Conservation (phyloP, 2,888 invertebrate species). For the Epiblema foenella region DNA sequence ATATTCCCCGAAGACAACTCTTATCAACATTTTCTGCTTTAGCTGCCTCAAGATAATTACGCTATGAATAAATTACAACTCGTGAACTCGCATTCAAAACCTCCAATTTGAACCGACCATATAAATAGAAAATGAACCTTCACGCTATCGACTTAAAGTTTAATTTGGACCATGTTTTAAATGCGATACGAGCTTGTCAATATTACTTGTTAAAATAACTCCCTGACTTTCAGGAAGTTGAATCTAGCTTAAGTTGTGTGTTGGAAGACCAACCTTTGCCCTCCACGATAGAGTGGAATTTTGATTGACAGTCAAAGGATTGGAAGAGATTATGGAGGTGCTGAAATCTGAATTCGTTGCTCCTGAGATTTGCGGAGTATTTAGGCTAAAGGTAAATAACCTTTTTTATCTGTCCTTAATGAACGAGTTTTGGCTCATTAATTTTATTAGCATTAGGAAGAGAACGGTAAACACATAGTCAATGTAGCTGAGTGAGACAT, state of each 20-base stretch:
- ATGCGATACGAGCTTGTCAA: neutral
- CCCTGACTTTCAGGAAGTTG: neutral
- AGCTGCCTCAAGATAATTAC: conserved; percentile 60
- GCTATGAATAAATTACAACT: conserved; percentile 66
- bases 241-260: neutral
- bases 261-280: neutral
- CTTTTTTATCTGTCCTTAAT: neutral
- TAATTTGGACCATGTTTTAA: neutral
- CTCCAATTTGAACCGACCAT: neutral
- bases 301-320: neutral
- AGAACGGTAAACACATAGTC: neutral
- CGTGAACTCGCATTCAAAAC: neutral
- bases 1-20: conserved; percentile 32
- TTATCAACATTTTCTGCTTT: conserved; percentile 65
- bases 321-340: neutral
- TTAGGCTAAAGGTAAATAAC: neutral
- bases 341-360: neutral
- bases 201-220: neutral
- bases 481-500: too few relatives aligned
- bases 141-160: neutral
- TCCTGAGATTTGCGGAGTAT: conserved; percentile 6
- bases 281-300: neutral
- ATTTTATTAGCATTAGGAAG: neutral
- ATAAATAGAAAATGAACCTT: neutral
- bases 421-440: conserved; percentile 1